These are phyloP conservation scores for Acestrorhynchus altus DNA, from an alignment of 2,797 vertebrate species.

Conservation along the genomic window DNA sequence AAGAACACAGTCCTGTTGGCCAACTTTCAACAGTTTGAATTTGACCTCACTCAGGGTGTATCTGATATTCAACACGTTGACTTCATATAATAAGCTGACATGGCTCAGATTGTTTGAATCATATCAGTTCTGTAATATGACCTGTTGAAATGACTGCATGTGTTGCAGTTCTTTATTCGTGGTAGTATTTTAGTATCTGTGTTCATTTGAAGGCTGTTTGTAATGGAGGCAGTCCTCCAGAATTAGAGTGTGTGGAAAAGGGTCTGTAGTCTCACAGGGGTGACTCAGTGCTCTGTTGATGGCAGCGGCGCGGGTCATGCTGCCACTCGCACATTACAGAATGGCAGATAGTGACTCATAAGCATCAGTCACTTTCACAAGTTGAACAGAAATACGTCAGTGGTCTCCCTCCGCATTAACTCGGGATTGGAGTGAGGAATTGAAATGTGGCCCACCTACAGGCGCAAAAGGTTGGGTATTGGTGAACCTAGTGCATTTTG, in stretches of 20 bases:
- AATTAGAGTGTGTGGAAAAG: conserved; percentile 10
- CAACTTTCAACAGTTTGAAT: neutral
- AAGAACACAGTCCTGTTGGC: neutral
- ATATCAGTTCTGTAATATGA: neutral
- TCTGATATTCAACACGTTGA: neutral
- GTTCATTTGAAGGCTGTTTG: neutral
- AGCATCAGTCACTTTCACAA: conserved; percentile 34
- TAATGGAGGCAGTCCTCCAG: conserved; percentile 10
- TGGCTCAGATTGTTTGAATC: conserved; percentile 1
- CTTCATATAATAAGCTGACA: conserved; percentile 38
- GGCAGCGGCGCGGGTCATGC: conserved; percentile 35
- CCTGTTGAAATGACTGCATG: neutral
- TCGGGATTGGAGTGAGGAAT: neutral
- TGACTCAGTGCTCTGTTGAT: conserved; percentile 57
- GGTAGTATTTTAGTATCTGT: neutral
- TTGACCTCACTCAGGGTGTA: neutral
- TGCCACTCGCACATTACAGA: conserved; percentile 42
- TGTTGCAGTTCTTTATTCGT: neutral
- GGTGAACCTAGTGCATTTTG: neutral
- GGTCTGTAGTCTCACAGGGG: conserved; percentile 30
- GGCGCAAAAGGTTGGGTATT: no score
- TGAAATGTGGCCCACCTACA: no score
- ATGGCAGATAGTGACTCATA: conserved; percentile 68
- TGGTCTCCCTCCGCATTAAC: conserved; percentile 1
- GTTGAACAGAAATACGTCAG: conserved; percentile 6